Conservation (phyloP, 2,797 vertebrate species). For the Discoglossus pictus region DNA sequence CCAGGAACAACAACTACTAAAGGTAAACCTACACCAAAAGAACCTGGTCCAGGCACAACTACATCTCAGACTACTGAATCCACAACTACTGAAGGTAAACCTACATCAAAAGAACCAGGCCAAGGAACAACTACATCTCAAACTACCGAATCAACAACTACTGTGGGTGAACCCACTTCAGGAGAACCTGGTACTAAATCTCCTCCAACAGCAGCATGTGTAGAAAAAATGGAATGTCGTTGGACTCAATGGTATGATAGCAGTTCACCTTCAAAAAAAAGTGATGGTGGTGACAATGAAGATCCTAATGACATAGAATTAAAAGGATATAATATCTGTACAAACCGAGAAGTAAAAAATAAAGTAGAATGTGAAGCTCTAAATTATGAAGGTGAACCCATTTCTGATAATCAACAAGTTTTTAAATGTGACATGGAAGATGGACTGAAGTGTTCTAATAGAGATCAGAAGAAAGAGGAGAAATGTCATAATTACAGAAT, state of each 20-base stretch:
- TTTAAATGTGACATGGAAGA: slow-evolving; percentile 11
- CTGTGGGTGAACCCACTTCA: no score
- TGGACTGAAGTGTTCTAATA: slow-evolving; percentile 24
- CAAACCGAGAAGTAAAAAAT: neutral
- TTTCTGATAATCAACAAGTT: slow-evolving; percentile 8
- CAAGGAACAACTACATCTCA: no score
- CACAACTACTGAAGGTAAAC: no score
- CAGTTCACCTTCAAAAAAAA: slow-evolving; percentile 13
- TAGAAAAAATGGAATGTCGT: slow-evolving; percentile 26
- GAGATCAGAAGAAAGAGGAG: neutral
- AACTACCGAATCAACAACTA: no score
- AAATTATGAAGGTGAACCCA: neutral
- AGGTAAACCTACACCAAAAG: neutral
- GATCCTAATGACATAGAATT: slow-evolving; percentile 3
- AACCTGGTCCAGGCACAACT: no score
- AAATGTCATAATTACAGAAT: slow-evolving; percentile 35
- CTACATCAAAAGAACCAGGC: no score
- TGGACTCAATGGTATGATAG: slow-evolving; percentile 38
- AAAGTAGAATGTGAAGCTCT: slow-evolving; percentile 37
- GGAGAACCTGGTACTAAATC: neutral
- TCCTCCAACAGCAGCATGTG: slow-evolving; percentile 9
- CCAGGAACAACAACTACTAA: no score
- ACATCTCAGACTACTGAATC: no score
- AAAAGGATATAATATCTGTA: slow-evolving; percentile 2
- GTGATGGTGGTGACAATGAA: slow-evolving; percentile 38